phyloP scores from a whole-genome alignment of 2,113 vertebrate genomes.

The Oryzias celebensis region DNA sequence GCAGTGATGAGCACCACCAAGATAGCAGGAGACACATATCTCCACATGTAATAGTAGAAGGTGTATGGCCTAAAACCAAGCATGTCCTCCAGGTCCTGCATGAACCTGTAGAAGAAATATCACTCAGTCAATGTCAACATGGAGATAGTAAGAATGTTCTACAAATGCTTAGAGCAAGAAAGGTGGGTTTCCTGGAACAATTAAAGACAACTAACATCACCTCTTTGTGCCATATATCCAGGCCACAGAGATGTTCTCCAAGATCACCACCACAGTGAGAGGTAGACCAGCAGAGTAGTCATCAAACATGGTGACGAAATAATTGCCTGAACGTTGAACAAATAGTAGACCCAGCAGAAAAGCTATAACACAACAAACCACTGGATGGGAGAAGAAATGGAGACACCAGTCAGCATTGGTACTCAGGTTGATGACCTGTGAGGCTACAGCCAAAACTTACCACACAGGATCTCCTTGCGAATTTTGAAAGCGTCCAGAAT shows the following conservation, averaged over 20 bases:
- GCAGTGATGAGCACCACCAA: constrained; percentile 86
- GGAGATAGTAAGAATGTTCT: not conserved
- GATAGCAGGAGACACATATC: constrained; percentile 90
- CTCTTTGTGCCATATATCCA: constrained; percentile 98
- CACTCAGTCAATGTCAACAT: not conserved
- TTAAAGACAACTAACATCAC: constrained; percentile 62
- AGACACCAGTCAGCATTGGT: constrained; percentile 21
- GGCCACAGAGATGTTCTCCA: constrained; percentile 96
- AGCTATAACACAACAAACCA: constrained; percentile 89
- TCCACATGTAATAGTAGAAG: constrained; percentile 97
- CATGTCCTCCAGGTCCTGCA: constrained; percentile 98
- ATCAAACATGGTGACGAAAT: constrained; percentile 98
- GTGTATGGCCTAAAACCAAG: constrained; percentile 90
- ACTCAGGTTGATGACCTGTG: not conserved
- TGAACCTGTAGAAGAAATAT: constrained; percentile 80
- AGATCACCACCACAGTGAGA: constrained; percentile 93
- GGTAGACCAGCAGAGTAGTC: constrained; percentile 97
- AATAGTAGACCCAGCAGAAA: constrained; percentile 94
- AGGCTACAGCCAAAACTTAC: constrained; percentile 71
- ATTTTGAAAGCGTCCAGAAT: constrained; percentile 97
- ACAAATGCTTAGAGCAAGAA: not conserved
- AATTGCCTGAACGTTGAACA: constrained; percentile 97
- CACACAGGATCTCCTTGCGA: constrained; percentile 94
- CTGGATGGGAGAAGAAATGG: constrained; percentile 67
- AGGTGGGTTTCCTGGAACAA: not conserved